phyloP scores from a whole-genome alignment of 2,113 vertebrate species.

The Calidris pugnax region DNA sequence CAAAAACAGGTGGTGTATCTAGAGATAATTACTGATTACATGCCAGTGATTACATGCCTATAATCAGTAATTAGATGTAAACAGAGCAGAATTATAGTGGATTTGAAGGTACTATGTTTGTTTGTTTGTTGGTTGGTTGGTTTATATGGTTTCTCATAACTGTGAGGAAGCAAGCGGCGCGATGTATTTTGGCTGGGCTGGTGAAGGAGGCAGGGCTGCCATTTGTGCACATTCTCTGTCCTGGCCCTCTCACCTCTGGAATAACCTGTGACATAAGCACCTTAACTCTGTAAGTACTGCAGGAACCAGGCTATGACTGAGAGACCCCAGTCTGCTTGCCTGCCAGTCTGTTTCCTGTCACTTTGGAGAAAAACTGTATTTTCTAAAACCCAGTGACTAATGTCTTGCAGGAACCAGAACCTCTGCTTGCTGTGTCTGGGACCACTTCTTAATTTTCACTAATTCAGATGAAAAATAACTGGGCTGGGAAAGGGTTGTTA shows the following conservation, averaged over 20 bases:
- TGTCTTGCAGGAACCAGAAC: neutral
- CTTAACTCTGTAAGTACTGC: accelerated
- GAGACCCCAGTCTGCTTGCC: neutral
- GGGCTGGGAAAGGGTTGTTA: neutral
- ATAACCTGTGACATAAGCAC: neutral
- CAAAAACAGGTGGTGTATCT: neutral
- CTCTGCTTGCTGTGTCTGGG: neutral
- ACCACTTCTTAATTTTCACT: neutral
- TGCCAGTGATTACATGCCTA: neutral
- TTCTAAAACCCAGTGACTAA: neutral
- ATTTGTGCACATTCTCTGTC: neutral
- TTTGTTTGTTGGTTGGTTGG: neutral
- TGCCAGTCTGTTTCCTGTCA: neutral
- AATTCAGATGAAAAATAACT: neutral
- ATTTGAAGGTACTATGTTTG: neutral
- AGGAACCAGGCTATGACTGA: neutral
- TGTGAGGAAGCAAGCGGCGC: neutral
- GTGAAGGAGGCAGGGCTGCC: neutral
- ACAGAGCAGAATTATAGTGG: neutral
- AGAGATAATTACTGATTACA: conserved; percentile 22
- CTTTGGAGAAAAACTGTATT: neutral
- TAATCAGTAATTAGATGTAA: neutral
- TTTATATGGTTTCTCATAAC: neutral
- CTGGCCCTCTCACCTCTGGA: neutral
- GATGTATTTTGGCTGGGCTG: neutral